phyloP scores from a whole-genome alignment of 1,140 invertebrate species.

The Brachionus rotundiformis region DNA sequence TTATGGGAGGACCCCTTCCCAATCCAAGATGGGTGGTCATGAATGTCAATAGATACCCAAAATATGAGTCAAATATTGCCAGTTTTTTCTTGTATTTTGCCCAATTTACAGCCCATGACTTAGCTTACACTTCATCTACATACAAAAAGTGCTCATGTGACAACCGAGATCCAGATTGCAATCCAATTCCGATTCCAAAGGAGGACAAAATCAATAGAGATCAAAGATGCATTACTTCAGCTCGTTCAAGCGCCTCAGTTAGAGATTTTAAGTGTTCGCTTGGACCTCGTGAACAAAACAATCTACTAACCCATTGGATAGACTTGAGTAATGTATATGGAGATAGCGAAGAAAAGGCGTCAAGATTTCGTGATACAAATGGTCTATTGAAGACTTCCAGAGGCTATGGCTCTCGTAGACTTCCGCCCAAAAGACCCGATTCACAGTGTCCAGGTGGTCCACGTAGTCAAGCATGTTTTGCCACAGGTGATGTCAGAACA shows the following conservation, averaged over 20 bases:
- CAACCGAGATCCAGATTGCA: constrained; percentile 5
- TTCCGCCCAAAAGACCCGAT: not conserved
- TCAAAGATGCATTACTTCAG: not conserved
- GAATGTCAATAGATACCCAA: not conserved
- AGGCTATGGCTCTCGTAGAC: not conserved
- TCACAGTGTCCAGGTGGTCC: not conserved
- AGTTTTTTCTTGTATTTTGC: constrained; percentile 34
- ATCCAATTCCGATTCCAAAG: not conserved
- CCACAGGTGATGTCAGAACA: not conserved
- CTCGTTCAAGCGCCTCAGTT: not conserved
- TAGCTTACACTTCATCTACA: not conserved
- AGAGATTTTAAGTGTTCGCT: constrained; percentile 20
- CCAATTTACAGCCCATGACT: not conserved
- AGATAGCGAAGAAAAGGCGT: not conserved
- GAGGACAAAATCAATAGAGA: not conserved
- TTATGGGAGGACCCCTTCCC: constrained; percentile 59
- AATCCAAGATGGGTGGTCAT: constrained; percentile 10
- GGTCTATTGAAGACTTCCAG: constrained; percentile 17
- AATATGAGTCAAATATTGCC: not conserved
- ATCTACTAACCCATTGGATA: not conserved
- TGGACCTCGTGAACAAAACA: constrained; percentile 25
- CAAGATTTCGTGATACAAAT: not conserved
- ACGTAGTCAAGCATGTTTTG: not conserved
- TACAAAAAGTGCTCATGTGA: constrained; percentile 19
- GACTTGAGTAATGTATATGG: constrained; percentile 36